Evolutionary conservation across 2,797 vertebrate species (phyloP), one percentile per base, ranked within the genome.

Genomic region (Pseudomugil tenellus): DNA sequence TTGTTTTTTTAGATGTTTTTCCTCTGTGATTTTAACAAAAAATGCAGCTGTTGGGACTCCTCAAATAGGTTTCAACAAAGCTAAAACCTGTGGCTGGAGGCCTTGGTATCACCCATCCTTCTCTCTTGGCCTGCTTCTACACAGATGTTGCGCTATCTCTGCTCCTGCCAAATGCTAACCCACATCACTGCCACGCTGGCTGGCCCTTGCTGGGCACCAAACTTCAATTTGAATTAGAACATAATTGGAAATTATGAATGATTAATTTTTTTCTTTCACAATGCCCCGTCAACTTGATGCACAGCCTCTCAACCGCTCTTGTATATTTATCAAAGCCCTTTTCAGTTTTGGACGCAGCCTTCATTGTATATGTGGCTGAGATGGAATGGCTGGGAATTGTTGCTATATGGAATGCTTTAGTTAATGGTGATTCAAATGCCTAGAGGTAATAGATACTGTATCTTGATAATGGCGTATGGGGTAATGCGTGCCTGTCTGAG

Each of bases 161-260:
- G 1, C 39, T 74, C 21, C 80, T 87, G 84, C 89, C 89, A 91
- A 82, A 41, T 52, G 14, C 12, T 73, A 41, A 26, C 58, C 76
- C 79, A 25, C 66, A 71, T 37, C 59, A 4, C 72, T 17, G 55
- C 86, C 70, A 31, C 79, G 37, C 76, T 58, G 69, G 37, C 76
- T 62, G 84, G 77, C 84, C 73, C 81, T 58, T 55, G 63, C 70
- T 71, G 63, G 65, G 74, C 67, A 55, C 84, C 84, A 81, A 89
- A 91, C 82, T 90, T 86, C 63, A 46, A 72, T 89, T 87, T 83
- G 74, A 90, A 93, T 92, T 88, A 88, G 92, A 90, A 86, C 81
- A 72, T 91, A 90, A 93, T 91, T 91, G 85, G 70, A 72, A 89
- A 83, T 90, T 78, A 91, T 92, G 79, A 87, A 88, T 91, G 82